Conservation (phyloP, 2,113 vertebrate genomes). For the Scomber scombrus region DNA sequence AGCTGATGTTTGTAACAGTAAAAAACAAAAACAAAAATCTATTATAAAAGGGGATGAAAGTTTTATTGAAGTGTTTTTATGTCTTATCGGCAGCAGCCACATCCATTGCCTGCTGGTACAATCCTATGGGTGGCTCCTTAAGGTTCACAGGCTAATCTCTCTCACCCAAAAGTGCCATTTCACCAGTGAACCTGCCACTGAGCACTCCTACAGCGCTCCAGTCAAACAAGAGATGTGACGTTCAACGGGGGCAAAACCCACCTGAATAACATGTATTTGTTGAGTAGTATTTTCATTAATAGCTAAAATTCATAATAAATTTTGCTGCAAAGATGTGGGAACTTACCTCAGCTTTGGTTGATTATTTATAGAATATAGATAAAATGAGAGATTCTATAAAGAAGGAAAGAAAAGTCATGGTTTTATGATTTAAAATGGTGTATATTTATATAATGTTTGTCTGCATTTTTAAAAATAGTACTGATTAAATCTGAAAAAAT, state of each 20-base stretch:
- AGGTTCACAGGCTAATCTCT: slow-evolving; percentile 69
- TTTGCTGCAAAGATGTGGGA: no score
- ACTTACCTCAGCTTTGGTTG: no score
- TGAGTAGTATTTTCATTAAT: no score
- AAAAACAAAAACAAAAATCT: neutral
- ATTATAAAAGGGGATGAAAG: slow-evolving; percentile 57
- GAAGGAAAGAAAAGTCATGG: neutral
- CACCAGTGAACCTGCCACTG: slow-evolving; percentile 25
- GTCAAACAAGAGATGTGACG: neutral
- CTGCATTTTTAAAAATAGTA: neutral
- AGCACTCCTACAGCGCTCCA: slow-evolving; percentile 9
- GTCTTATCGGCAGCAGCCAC: slow-evolving; percentile 79
- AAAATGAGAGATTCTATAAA: no score
- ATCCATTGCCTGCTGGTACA: slow-evolving; percentile 64
- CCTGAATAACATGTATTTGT: neutral
- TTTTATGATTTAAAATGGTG: neutral
- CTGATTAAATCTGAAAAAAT: neutral
- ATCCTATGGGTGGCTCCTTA: slow-evolving; percentile 47
- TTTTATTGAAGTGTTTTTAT: slow-evolving; percentile 68
- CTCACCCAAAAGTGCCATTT: slow-evolving; percentile 24
- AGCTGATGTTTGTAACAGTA: slow-evolving; percentile 17
- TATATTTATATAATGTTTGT: neutral
- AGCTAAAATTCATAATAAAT: no score
- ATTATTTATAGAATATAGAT: no score
- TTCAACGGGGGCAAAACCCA: neutral